These are phyloP conservation scores for Collichthys lucidus DNA, from an alignment of 2,113 vertebrate genomes.

Conservation along the genomic window DNA sequence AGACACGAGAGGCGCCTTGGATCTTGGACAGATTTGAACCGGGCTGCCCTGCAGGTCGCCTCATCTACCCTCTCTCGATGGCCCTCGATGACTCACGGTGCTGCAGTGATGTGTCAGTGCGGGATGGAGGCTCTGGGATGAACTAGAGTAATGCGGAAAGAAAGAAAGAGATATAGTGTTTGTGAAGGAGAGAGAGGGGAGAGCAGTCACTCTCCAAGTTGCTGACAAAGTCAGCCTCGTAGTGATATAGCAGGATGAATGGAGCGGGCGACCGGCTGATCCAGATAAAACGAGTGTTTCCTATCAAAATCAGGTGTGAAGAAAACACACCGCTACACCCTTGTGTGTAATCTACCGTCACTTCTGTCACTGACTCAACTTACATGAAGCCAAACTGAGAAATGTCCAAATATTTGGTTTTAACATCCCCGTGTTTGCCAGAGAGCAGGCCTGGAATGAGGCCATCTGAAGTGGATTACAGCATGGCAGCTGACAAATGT, in stretches of 20 bases:
- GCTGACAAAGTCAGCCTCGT: conserved; percentile 70
- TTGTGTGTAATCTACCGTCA: conserved; percentile 19
- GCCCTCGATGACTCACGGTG: conserved; percentile 41
- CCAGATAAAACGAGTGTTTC: conserved; percentile 31
- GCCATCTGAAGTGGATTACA: conserved; percentile 56
- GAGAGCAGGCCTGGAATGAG: conserved; percentile 39
- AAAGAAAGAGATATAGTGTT: not conserved
- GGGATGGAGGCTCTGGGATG: conserved; percentile 37
- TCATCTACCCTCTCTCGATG: not conserved
- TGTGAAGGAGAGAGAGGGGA: not conserved
- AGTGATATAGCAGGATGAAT: conserved; percentile 40
- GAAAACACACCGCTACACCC: not conserved
- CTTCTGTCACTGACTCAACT: conserved; percentile 17
- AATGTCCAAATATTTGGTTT: conserved; percentile 44
- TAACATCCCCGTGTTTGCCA: conserved; percentile 15
- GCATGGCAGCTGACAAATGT: conserved; percentile 11
- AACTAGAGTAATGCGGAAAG: conserved; percentile 28
- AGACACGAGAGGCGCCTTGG: not conserved
- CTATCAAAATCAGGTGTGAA: conserved; percentile 5
- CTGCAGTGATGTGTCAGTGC: conserved; percentile 55
- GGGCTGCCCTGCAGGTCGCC: conserved; percentile 30
- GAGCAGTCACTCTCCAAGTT: conserved; percentile 48
- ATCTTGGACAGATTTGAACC: not conserved
- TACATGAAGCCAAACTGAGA: conserved; percentile 9
- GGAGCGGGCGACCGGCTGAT: conserved; percentile 11